These are phyloP conservation scores for Batillaria attramentaria DNA, from an alignment of 1,140 invertebrate genomes.

Conservation along the genomic window DNA sequence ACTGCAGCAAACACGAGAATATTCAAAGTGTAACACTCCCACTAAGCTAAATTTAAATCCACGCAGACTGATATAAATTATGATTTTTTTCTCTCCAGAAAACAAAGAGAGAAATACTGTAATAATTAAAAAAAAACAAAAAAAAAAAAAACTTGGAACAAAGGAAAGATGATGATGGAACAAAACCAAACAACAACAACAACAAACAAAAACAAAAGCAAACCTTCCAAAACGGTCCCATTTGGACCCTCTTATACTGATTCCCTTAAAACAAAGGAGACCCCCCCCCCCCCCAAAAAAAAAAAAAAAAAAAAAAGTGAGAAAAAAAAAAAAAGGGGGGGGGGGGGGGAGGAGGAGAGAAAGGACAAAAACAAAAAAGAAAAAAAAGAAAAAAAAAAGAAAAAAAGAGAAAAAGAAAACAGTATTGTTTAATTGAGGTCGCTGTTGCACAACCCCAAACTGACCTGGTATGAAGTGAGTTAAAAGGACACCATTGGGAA, in stretches of 20 bases:
- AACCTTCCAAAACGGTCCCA: not conserved
- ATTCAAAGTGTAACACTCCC: too few species aligned
- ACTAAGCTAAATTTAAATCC: too few species aligned
- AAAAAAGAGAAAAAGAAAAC: not conserved
- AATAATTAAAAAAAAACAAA: too few species aligned
- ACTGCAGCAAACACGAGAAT: too few species aligned
- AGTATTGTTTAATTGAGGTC: not conserved
- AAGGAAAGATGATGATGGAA: too few species aligned
- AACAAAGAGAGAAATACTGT: not conserved
- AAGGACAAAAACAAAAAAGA: slow-evolving; percentile 1
- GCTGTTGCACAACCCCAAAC: not conserved
- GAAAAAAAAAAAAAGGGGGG: not conserved
- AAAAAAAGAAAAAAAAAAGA: not conserved
- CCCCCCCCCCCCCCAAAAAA: not conserved
- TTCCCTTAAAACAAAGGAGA: not conserved
- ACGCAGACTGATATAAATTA: too few species aligned
- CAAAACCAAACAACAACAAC: too few species aligned
- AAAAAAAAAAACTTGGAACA: too few species aligned
- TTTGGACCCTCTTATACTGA: not conserved
- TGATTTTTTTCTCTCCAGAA: not conserved
- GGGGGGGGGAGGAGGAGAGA: not conserved
- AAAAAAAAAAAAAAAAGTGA: not conserved
- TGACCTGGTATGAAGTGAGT: not conserved
- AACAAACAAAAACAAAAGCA: too few species aligned
- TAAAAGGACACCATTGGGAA: not conserved